A percentile compares a stretch with the other conserved stretches of the same genome.
Conservation (phyloP, 2,888 invertebrate genomes). For the Cotesia congregata region DNA sequence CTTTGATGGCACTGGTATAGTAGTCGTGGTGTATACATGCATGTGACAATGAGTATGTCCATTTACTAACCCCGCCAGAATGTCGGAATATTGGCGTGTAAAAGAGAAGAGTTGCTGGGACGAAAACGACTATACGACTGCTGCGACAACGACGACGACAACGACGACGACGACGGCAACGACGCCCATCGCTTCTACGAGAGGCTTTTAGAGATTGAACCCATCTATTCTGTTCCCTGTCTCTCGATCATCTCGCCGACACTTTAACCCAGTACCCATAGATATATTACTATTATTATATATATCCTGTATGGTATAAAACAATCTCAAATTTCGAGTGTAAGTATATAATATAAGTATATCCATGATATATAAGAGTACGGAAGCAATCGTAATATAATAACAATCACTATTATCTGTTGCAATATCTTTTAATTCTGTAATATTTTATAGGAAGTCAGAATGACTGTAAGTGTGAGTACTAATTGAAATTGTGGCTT, state of each 20-base stretch:
- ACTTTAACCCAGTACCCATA: conserved; percentile 21
- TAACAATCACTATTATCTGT: conserved; percentile 25
- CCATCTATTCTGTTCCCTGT: conserved; percentile 29
- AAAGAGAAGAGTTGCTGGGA: conserved; percentile 21
- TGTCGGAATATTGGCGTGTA: conserved; percentile 1
- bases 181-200: conserved; percentile 11
- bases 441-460: conserved; percentile 27
- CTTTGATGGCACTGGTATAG: not conserved
- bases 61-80: conserved; percentile 1
- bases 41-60: not conserved
- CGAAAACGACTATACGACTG: not conserved
- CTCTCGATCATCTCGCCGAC: conserved; percentile 28
- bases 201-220: conserved; percentile 37
- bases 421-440: conserved; percentile 25
- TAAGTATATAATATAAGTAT: conserved; percentile 22
- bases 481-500: conserved; percentile 67
- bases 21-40: not conserved
- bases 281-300: conserved; percentile 18
- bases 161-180: conserved; percentile 7
- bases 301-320: not conserved
- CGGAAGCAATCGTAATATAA: conserved; percentile 10
- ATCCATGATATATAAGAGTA: not conserved
- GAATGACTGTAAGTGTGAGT: conserved; percentile 49
- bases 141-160: not conserved
- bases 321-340: not conserved